Evolutionary conservation across 1,140 invertebrate species (phyloP).

Genomic region (Calliopsis andreniformis): DNA sequence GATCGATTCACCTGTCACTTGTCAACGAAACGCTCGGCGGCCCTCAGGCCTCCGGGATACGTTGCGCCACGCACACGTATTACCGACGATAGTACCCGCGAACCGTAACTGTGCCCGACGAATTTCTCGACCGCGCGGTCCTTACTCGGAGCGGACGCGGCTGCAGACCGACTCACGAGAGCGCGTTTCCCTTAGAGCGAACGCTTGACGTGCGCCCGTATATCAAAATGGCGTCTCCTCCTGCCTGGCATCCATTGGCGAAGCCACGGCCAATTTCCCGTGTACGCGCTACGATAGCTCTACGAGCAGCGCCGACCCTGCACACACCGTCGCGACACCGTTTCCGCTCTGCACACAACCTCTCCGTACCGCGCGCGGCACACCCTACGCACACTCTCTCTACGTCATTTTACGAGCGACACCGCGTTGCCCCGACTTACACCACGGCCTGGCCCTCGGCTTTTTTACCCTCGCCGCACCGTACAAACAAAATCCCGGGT

Average conservation of each 20-base stretch:
- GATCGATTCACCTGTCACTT: conserved; percentile 78
- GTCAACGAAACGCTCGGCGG: conserved; percentile 67
- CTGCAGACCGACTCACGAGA: conserved; percentile 59
- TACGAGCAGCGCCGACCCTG: conserved; percentile 61
- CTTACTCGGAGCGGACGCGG: conserved; percentile 40
- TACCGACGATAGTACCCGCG: conserved; percentile 37
- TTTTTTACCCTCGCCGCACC: conserved; percentile 54
- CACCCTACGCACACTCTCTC: conserved; percentile 56
- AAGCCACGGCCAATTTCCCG: conserved; percentile 70
- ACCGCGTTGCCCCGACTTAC: conserved; percentile 47
- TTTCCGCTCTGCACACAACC: conserved; percentile 59
- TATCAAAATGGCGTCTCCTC: conserved; percentile 79
- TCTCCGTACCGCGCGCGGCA: conserved; percentile 56
- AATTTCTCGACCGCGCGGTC: conserved; percentile 58
- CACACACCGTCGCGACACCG: conserved; percentile 60
- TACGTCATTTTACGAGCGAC: conserved; percentile 69
- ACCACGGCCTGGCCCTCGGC: conserved; percentile 38
- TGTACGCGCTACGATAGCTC: conserved; percentile 54
- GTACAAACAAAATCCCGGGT: conserved; percentile 66
- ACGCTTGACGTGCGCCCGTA: conserved; percentile 76
- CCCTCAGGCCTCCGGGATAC: conserved; percentile 26
- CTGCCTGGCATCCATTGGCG: conserved; percentile 74
- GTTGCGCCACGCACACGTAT: conserved; percentile 58
- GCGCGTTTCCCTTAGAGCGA: conserved; percentile 62
- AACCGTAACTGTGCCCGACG: conserved; percentile 17